Evolutionary conservation across 2,797 vertebrate species (phyloP).

Genomic region (Sebastes paucispinis): DNA sequence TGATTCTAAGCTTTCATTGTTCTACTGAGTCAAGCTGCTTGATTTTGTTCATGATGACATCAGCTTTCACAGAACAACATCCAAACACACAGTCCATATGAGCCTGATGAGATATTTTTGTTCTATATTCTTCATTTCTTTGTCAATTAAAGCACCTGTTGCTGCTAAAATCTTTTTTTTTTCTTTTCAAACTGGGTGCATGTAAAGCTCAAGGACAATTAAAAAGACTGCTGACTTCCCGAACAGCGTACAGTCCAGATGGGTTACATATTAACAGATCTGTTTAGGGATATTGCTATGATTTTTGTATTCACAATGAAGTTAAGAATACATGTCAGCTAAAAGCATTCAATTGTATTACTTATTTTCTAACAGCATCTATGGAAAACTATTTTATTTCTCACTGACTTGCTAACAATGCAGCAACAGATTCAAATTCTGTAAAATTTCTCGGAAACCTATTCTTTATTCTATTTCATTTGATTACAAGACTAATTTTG

Average conservation of each 20-base stretch:
- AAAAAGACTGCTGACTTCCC: background rate
- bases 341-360: background rate
- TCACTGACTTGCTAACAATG: background rate
- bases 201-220: background rate
- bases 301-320: background rate
- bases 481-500: background rate
- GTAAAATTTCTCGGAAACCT: background rate
- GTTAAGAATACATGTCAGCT: background rate
- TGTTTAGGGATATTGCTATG: background rate
- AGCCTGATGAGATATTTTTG: background rate
- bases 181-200: background rate
- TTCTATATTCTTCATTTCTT: background rate
- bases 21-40: background rate
- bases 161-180: background rate
- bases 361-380: background rate
- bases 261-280: slow-evolving; percentile 46
- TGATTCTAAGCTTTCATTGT: slow-evolving; percentile 4
- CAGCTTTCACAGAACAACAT: background rate
- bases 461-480: background rate
- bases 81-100: background rate
- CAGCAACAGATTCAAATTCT: background rate
- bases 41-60: slow-evolving; percentile 1
- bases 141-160: background rate
- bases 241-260: background rate
- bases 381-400: background rate